Percentiles rank a stretch among this genome's conserved stretches.
Evolutionary conservation across 1,140 invertebrate species (phyloP).

Genomic region (Archivesica marissinica): DNA sequence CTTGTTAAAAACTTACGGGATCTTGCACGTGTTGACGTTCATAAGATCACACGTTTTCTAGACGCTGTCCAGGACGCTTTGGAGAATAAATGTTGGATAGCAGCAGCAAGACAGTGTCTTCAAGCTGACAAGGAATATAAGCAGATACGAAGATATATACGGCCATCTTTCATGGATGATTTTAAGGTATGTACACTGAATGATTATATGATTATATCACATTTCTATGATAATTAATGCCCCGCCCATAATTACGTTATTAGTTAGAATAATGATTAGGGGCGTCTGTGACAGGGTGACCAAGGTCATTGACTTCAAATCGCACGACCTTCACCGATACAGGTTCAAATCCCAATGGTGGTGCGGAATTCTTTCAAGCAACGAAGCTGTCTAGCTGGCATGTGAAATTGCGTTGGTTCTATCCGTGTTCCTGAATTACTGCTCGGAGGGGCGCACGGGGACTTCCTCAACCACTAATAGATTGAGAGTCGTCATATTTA

Average conservation of each 20-base stretch:
- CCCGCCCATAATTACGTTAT: not conserved
- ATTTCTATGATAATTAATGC: not conserved
- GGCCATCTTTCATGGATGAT: constrained; percentile 11
- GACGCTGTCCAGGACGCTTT: constrained; percentile 12
- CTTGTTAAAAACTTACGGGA: constrained; percentile 17
- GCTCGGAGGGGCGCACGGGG: too few relatives aligned
- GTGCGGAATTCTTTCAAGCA: too few relatives aligned
- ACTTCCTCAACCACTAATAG: too few relatives aligned
- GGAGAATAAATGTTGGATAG: not conserved
- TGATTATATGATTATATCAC: not conserved
- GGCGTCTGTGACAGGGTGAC: not conserved
- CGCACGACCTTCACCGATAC: too few relatives aligned
- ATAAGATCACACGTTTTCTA: constrained; percentile 13
- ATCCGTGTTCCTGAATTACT: too few relatives aligned
- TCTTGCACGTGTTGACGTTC: constrained; percentile 14
- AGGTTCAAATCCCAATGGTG: too few relatives aligned
- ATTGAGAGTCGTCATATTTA: too few relatives aligned
- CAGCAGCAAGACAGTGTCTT: not conserved
- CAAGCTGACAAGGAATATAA: constrained; percentile 18
- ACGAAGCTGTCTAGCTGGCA: too few relatives aligned
- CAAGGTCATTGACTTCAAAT: too few relatives aligned
- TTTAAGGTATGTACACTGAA: constrained; percentile 3
- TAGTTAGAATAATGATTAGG: not conserved
- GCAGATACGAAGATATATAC: constrained; percentile 7
- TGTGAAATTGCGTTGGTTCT: too few relatives aligned